Conservation (phyloP, 2,888 invertebrate genomes). For the Dichetophora obliterata region DNA sequence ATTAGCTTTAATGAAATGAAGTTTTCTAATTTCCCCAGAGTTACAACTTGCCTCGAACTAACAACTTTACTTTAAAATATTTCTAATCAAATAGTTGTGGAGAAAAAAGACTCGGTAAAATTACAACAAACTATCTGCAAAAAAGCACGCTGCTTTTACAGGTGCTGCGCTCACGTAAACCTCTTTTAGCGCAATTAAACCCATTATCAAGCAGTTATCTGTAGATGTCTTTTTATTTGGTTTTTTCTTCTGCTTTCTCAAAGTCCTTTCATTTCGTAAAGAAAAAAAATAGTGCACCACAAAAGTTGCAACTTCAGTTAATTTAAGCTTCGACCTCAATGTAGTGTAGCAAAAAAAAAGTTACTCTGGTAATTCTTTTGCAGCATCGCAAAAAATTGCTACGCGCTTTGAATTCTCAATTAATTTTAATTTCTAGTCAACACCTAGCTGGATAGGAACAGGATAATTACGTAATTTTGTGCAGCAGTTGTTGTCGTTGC, state of each 20-base stretch:
- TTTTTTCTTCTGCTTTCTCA: neutral
- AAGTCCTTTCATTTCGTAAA: neutral
- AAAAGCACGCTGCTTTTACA: slow-evolving; percentile 48
- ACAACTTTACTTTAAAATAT: too few relatives aligned
- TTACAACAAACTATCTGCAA: neutral
- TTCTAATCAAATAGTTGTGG: neutral
- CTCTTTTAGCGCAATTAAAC: slow-evolving; percentile 64
- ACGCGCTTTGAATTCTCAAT: slow-evolving; percentile 64
- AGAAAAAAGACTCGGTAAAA: neutral
- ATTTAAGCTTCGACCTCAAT: slow-evolving; percentile 5
- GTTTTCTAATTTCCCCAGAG: neutral
- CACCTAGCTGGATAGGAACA: slow-evolving; percentile 54
- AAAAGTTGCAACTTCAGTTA: slow-evolving; percentile 20
- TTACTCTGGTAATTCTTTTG: neutral
- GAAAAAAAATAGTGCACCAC: neutral
- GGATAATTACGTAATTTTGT: slow-evolving; percentile 32
- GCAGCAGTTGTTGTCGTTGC: neutral
- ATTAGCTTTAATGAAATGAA: neutral
- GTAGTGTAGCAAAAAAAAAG: neutral
- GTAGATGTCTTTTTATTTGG: neutral
- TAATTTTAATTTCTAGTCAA: slow-evolving; percentile 66
- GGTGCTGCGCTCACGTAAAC: slow-evolving; percentile 57
- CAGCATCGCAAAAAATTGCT: slow-evolving; percentile 37
- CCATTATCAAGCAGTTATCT: slow-evolving; percentile 55
- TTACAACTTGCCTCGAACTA: neutral